Percentiles rank a stretch among this genome's conserved stretches.
Evolutionary conservation across 2,888 invertebrate species (phyloP).

Genomic region (Rhagium mordax): DNA sequence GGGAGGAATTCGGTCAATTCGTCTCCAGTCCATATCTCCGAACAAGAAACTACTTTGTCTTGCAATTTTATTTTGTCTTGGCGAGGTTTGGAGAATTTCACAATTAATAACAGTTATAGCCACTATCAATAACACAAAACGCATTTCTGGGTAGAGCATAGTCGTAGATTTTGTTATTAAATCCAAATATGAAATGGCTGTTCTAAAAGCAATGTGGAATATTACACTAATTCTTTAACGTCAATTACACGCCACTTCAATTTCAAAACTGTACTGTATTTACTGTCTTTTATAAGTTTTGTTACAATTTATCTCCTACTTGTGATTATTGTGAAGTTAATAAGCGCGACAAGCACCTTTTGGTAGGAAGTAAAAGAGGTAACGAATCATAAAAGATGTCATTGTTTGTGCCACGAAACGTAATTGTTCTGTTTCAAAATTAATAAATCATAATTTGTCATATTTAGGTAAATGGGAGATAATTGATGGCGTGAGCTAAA

Average conservation of each 20-base stretch:
- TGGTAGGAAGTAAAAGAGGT: constrained; percentile 14
- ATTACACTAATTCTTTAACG: background rate
- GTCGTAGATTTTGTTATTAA: background rate
- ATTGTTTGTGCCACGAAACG: constrained; percentile 14
- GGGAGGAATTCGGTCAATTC: constrained; percentile 6
- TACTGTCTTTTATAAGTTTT: constrained; percentile 26
- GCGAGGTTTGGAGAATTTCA: constrained; percentile 1
- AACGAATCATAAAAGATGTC: constrained; percentile 26
- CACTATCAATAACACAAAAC: constrained; percentile 1
- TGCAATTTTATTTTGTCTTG: constrained; percentile 3
- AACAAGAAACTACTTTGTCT: constrained; percentile 16
- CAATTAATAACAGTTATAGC: constrained; percentile 5
- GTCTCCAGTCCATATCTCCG: constrained; percentile 5
- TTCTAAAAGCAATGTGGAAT: background rate
- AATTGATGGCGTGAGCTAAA: background rate
- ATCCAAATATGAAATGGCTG: background rate
- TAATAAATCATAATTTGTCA: background rate
- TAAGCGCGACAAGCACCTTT: constrained; percentile 16
- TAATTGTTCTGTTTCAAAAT: constrained; percentile 16
- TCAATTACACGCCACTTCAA: background rate
- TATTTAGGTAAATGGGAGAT: background rate
- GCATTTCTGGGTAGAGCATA: background rate
- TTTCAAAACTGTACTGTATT: background rate
- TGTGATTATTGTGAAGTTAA: constrained; percentile 12
- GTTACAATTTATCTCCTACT: constrained; percentile 6